A percentile compares a stretch with the other conserved stretches of the same genome.
Conservation (phyloP, 2,797 vertebrate species). For the Nyctalus aviator region DNA sequence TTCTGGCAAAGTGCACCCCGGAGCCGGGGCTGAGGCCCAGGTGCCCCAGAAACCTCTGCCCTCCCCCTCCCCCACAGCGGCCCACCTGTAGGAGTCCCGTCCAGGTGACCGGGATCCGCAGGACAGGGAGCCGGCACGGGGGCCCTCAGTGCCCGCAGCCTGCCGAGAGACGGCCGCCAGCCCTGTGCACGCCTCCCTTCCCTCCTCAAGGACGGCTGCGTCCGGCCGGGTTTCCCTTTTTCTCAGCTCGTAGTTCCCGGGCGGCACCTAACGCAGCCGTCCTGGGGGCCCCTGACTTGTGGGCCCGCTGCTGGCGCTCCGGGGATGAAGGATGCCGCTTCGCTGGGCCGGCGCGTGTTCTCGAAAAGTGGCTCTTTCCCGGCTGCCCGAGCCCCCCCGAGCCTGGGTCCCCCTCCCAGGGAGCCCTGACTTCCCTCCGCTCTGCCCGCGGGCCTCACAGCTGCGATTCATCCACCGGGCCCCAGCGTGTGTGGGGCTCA, state of each 20-base stretch:
- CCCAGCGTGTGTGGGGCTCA: slow-evolving; percentile 71
- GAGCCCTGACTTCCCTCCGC: slow-evolving; percentile 60
- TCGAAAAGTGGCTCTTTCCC: slow-evolving; percentile 70
- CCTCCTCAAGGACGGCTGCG: neutral
- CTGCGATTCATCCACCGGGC: slow-evolving; percentile 78
- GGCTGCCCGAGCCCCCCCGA: slow-evolving; percentile 53
- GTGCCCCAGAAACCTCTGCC: neutral
- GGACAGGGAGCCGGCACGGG: accelerated
- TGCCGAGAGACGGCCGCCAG: accelerated
- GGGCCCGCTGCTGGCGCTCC: slow-evolving; percentile 49
- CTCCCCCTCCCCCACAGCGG: no score
- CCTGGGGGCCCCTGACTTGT: slow-evolving; percentile 29
- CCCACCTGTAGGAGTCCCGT: neutral
- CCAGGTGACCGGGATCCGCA: neutral
- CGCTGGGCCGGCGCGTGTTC: neutral
- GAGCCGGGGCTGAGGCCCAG: neutral
- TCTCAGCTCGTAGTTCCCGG: neutral
- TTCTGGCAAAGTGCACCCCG: accelerated
- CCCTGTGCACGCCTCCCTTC: accelerated
- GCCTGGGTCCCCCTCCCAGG: neutral
- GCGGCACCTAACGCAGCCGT: neutral
- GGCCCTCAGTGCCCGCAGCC: neutral
- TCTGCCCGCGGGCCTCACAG: slow-evolving; percentile 67
- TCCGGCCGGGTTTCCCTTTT: neutral
- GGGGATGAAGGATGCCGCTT: neutral